Percentiles rank a stretch among this genome's conserved stretches.
These are phyloP conservation scores for Cataglyphis albicans DNA, from an alignment of 2,888 invertebrate species.

Conservation along the genomic window DNA sequence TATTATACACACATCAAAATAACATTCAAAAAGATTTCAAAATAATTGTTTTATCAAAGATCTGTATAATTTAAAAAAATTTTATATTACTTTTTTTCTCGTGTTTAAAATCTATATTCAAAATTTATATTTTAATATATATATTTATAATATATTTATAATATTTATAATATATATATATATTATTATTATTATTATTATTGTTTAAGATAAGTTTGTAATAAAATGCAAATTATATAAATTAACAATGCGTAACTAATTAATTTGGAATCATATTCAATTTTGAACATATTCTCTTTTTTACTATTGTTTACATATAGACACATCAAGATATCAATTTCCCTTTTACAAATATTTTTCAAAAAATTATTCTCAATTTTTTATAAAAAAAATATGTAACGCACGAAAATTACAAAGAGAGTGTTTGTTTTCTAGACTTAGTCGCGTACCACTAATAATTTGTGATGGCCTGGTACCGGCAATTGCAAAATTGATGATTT, in stretches of 20 bases:
- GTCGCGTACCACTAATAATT: conserved; percentile 19
- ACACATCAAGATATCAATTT: neutral
- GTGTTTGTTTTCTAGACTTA: neutral
- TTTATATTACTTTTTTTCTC: neutral
- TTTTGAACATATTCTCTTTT: neutral
- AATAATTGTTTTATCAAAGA: neutral
- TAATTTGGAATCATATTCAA: neutral
- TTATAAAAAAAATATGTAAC: neutral
- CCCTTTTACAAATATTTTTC: conserved; percentile 2
- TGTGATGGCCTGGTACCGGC: neutral
- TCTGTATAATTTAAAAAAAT: neutral
- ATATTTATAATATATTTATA: no score
- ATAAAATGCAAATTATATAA: neutral
- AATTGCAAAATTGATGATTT: conserved; percentile 44
- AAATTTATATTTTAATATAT: neutral
- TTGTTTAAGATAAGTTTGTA: neutral
- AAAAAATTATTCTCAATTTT: conserved; percentile 26
- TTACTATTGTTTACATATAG: neutral
- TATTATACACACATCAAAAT: neutral
- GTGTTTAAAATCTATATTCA: neutral
- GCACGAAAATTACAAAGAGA: conserved; percentile 6
- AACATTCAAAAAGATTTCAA: neutral
- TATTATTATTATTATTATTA: neutral
- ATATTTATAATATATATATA: no score
- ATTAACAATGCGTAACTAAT: neutral